Percentiles rank a stretch among this genome's conserved stretches.
These are phyloP conservation scores for Endomychus coccineus DNA, from an alignment of 2,888 invertebrate genomes.

Conservation along the genomic window DNA sequence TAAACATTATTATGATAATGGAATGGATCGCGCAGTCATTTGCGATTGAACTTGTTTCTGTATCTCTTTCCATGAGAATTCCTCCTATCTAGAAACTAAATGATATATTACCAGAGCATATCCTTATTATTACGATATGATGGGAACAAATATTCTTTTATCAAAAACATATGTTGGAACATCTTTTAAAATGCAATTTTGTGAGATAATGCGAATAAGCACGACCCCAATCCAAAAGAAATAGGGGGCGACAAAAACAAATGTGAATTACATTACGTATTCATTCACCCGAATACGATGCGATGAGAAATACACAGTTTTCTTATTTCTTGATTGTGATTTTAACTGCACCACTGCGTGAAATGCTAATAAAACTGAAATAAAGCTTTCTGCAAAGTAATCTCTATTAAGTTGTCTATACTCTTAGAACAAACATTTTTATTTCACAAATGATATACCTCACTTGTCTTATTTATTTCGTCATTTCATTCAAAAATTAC, in stretches of 20 bases:
- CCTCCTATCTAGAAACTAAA: constrained; percentile 2
- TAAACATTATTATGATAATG: too few species aligned
- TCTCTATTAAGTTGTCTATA: too few species aligned
- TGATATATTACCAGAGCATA: constrained; percentile 13
- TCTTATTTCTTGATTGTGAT: constrained; percentile 29
- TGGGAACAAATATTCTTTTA: constrained; percentile 28
- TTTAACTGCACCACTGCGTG: constrained; percentile 24
- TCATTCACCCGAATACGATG: constrained; percentile 38
- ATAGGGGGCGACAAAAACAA: constrained; percentile 43
- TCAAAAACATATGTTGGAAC: constrained; percentile 42
- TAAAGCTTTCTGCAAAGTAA: background rate
- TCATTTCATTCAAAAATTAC: too few species aligned
- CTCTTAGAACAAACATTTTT: too few species aligned
- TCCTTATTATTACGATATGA: constrained; percentile 17
- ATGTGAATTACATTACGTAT: constrained; percentile 45
- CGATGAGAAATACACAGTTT: constrained; percentile 29
- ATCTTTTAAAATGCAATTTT: constrained; percentile 44
- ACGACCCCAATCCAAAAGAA: constrained; percentile 34
- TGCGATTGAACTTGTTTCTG: too few species aligned
- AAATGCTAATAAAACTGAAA: constrained; percentile 13
- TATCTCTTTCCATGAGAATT: too few species aligned
- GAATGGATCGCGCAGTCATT: too few species aligned
- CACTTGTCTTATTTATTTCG: too few species aligned
- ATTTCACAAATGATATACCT: too few species aligned
- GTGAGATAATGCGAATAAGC: constrained; percentile 40